Conservation (phyloP, 2,888 invertebrate genomes). For the Lasius platythorax region DNA sequence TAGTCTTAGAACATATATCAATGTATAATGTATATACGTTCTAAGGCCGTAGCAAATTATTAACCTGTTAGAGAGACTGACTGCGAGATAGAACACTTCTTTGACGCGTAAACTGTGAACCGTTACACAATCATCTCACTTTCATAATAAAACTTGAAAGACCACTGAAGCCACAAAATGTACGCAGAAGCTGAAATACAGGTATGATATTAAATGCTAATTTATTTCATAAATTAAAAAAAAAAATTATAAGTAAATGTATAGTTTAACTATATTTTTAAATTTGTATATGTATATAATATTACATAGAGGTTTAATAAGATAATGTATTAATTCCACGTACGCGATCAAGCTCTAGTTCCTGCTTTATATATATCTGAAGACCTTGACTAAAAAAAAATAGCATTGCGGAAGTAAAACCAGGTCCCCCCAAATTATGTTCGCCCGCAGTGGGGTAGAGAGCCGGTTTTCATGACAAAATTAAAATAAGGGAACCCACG, state of each 20-base stretch:
- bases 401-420: constrained; percentile 23
- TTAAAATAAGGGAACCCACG: constrained; percentile 41
- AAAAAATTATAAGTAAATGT: neutral
- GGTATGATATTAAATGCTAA: neutral
- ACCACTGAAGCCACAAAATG: neutral
- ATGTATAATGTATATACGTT: too few relatives aligned
- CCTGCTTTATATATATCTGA: neutral
- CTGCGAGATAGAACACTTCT: neutral
- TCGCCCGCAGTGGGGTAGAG: neutral
- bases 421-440: constrained; percentile 20
- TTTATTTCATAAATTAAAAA: neutral
- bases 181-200: neutral
- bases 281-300: neutral
- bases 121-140: constrained; percentile 7
- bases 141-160: neutral
- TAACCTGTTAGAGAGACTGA: neutral
- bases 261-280: neutral
- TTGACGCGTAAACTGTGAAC: constrained; percentile 9
- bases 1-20: neutral
- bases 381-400: neutral
- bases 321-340: neutral
- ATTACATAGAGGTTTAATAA: neutral
- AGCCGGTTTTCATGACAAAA: neutral
- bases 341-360: neutral
- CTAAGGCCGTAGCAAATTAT: neutral